phyloP scores from a whole-genome alignment of 2,888 invertebrate species.

The Sesia bembeciformis region DNA sequence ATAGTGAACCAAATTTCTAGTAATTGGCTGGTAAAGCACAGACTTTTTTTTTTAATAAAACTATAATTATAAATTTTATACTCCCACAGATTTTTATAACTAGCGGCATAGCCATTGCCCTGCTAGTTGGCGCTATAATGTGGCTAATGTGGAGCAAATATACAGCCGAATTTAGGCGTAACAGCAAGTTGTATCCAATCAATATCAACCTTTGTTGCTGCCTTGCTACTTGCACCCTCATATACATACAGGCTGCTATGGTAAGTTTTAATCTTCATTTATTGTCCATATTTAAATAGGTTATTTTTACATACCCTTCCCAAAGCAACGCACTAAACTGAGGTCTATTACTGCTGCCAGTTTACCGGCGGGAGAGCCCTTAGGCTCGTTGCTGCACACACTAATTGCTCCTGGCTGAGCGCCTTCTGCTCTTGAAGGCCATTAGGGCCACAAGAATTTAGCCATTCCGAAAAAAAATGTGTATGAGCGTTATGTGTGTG shows the following conservation, averaged over 20 bases:
- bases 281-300: no score
- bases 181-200: conserved; percentile 72
- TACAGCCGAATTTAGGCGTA: conserved; percentile 48
- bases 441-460: no score
- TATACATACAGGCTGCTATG: conserved; percentile 79
- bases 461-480: no score
- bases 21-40: neutral
- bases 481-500: no score
- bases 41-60: neutral
- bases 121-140: conserved; percentile 40
- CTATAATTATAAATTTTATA: neutral
- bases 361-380: no score
- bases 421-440: no score
- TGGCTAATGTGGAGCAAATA: conserved; percentile 58
- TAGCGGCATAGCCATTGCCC: conserved; percentile 41
- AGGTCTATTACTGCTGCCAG: no score
- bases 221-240: conserved; percentile 74
- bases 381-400: no score
- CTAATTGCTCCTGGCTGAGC: no score
- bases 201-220: conserved; percentile 77
- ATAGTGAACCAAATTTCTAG: conserved; percentile 8
- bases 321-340: no score
- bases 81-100: conserved; percentile 48
- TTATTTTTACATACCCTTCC: no score
- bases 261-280: conserved; percentile 39